phyloP scores from a whole-genome alignment of 2,113 vertebrate genomes.

The Pungitius pungitius region DNA sequence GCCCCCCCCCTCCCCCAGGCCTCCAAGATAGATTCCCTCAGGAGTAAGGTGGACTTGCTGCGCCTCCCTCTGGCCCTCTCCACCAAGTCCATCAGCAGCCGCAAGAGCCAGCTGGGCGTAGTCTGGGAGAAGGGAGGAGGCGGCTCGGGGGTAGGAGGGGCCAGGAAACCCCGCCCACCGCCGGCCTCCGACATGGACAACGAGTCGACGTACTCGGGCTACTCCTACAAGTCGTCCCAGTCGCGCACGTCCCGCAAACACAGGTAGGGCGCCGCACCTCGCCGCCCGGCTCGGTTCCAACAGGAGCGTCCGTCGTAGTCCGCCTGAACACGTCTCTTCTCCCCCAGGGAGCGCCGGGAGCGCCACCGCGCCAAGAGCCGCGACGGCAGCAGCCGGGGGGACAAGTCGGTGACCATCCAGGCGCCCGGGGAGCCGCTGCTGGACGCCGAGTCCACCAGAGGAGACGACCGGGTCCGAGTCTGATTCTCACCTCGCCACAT shows the following conservation, averaged over 20 bases:
- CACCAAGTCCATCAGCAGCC: conserved; percentile 76
- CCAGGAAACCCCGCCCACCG: conserved; percentile 80
- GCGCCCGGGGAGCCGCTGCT: conserved; percentile 88
- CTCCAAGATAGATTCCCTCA: conserved; percentile 98
- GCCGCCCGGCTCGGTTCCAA: too few species aligned
- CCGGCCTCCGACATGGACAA: conserved; percentile 87
- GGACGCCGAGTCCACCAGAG: conserved; percentile 89
- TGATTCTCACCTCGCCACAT: accelerated
- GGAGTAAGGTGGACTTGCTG: conserved; percentile 92
- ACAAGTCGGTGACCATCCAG: conserved; percentile 93
- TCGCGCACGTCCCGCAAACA: conserved; percentile 90
- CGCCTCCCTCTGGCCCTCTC: conserved; percentile 89
- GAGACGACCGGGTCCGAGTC: conserved; percentile 87
- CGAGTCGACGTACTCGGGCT: conserved; percentile 91
- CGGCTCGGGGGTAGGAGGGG: conserved; percentile 76
- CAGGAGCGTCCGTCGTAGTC: too few species aligned
- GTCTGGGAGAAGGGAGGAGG: conserved; percentile 75
- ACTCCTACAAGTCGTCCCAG: conserved; percentile 91
- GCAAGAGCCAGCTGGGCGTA: conserved; percentile 78
- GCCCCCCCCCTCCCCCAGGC: conserved; percentile 45
- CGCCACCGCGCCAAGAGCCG: conserved; percentile 86
- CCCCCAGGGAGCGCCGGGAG: conserved; percentile 86
- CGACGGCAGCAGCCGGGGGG: conserved; percentile 85
- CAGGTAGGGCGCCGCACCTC: conserved; percentile 74
- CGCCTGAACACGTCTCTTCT: neutral